Conservation (phyloP, 2,888 invertebrate genomes). For the Cyrtodaria siliqua region DNA sequence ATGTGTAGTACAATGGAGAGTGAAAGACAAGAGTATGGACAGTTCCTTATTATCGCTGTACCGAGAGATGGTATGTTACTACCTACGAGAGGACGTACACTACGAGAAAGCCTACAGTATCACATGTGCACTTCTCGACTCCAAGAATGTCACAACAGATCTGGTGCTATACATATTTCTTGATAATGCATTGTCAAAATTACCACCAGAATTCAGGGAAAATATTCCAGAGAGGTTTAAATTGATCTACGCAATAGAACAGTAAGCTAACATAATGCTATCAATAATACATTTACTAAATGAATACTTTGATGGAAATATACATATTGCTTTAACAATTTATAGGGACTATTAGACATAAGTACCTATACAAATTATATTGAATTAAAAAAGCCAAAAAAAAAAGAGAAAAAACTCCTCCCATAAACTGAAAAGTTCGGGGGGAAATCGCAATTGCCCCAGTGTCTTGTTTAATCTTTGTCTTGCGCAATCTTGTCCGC, state of each 20-base stretch:
- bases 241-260: conserved; percentile 64
- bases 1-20: conserved; percentile 56
- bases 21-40: conserved; percentile 52
- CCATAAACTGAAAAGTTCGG: no score
- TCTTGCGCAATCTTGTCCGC: no score
- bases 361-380: no score
- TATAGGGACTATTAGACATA: no score
- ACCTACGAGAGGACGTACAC: conserved; percentile 34
- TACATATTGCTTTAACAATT: no score
- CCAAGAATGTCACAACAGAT: conserved; percentile 14
- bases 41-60: conserved; percentile 38
- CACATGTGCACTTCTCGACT: conserved; percentile 29
- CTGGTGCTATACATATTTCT: conserved; percentile 34
- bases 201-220: conserved; percentile 35
- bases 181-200: conserved; percentile 29
- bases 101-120: conserved; percentile 36
- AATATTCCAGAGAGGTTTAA: conserved; percentile 58
- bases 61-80: conserved; percentile 48
- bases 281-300: background rate
- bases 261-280: conserved; percentile 42
- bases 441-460: no score
- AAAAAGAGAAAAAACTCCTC: no score
- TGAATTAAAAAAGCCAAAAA: no score
- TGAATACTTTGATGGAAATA: background rate
- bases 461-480: no score